Percentiles rank a stretch among this genome's conserved stretches.
phyloP scores from a whole-genome alignment of 2,113 vertebrate species.

The Lepisosteus osseus region DNA sequence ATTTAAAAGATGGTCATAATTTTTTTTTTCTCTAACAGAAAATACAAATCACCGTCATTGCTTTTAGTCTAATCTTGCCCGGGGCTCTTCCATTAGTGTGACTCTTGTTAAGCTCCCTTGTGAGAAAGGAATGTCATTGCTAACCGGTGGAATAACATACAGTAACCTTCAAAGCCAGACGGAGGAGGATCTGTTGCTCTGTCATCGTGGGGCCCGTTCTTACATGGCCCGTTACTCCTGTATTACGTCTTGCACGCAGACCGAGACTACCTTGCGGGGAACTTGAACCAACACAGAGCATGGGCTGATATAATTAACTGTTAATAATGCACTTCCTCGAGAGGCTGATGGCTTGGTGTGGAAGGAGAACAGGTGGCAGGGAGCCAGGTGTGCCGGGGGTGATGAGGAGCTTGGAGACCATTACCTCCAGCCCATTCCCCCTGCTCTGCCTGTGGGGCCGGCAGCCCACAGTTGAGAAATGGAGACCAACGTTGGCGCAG shows the following conservation, averaged over 20 bases:
- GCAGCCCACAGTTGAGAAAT: no score
- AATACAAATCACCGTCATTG: no score
- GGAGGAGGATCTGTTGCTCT: neutral
- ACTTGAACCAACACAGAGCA: neutral
- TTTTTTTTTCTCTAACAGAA: no score
- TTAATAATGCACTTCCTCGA: neutral
- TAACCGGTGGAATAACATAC: constrained; percentile 27
- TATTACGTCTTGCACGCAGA: neutral
- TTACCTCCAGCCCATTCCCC: neutral
- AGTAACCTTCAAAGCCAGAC: constrained; percentile 24
- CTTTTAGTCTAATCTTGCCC: neutral
- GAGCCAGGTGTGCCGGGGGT: neutral
- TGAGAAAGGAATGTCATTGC: constrained; percentile 16
- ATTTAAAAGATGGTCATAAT: no score
- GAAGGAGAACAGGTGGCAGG: neutral
- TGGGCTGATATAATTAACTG: constrained; percentile 3
- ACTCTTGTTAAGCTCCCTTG: constrained; percentile 19
- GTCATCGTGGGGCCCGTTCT: no score
- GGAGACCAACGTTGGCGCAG: no score
- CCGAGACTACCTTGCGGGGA: neutral
- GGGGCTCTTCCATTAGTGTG: constrained; percentile 15
- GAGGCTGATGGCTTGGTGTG: neutral
- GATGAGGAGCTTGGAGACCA: neutral
- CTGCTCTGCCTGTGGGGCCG: no score
- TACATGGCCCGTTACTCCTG: neutral